Evolutionary conservation across 2,888 invertebrate species (phyloP).

Genomic region (Platycheirus rosarum): DNA sequence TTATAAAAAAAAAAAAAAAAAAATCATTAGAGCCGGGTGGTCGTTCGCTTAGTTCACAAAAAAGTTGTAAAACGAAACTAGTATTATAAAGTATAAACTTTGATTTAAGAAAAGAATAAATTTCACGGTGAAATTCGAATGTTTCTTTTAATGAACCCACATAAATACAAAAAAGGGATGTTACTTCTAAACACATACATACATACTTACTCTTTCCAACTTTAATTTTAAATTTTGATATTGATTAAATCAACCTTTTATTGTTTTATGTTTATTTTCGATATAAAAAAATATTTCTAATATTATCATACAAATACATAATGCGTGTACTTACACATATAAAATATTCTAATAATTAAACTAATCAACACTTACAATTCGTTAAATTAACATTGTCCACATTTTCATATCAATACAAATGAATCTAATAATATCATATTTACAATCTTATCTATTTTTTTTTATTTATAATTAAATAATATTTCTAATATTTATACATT

Average conservation of each 20-base stretch:
- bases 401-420: constrained; percentile 25
- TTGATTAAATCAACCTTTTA: not conserved
- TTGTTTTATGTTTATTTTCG: constrained; percentile 43
- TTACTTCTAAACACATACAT: too few species aligned
- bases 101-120: too few species aligned
- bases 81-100: too few species aligned
- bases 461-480: constrained; percentile 24
- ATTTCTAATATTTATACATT: constrained; percentile 39
- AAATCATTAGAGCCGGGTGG: too few species aligned
- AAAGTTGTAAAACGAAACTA: too few species aligned
- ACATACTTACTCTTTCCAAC: too few species aligned
- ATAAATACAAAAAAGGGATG: too few species aligned
- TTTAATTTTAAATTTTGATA: constrained; percentile 5
- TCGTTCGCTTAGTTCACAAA: too few species aligned
- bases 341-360: constrained; percentile 24
- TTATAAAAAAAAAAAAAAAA: too few species aligned
- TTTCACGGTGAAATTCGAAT: too few species aligned
- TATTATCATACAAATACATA: not conserved
- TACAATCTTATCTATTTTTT: constrained; percentile 45
- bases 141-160: too few species aligned
- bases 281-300: constrained; percentile 71
- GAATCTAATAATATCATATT: constrained; percentile 39
- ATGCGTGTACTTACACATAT: constrained; percentile 54
- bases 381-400: constrained; percentile 48
- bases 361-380: constrained; percentile 48